A percentile compares a stretch with the other conserved stretches of the same genome.
Conservation (phyloP, 1,140 invertebrate species). For the Rhopalosiphum padi region DNA sequence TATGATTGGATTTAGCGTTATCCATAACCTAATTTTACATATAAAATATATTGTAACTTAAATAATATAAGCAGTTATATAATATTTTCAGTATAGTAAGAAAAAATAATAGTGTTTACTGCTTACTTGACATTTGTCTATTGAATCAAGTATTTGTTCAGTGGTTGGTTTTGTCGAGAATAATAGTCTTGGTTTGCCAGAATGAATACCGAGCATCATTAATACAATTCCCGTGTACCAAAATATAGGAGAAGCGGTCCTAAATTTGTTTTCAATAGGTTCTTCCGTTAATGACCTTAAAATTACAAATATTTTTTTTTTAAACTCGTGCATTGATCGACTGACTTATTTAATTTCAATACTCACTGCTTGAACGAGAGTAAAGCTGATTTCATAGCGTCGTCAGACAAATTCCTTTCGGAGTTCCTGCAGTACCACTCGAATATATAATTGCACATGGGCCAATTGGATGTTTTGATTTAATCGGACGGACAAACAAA, state of each 20-base stretch:
- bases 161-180: neutral
- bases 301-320: neutral
- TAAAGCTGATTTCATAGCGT: neutral
- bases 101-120: neutral
- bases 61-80: neutral
- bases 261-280: slow-evolving; percentile 1
- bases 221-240: neutral
- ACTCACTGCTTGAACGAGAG: neutral
- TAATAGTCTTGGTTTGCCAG: slow-evolving; percentile 1
- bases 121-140: neutral
- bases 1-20: too few species aligned
- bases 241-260: neutral
- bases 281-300: slow-evolving; percentile 13
- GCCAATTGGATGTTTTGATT: too few species aligned
- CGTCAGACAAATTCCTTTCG: slow-evolving; percentile 8
- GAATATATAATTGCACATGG: too few species aligned
- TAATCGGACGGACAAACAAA: too few species aligned
- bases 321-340: neutral
- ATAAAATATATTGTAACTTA: neutral
- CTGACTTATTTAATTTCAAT: neutral
- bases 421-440: too few species aligned
- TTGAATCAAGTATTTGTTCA: neutral
- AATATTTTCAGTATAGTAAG: neutral
- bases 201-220: neutral
- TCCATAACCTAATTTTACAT: too few species aligned